phyloP scores from a whole-genome alignment of 2,888 invertebrate species.

The Hetaerina titia region DNA sequence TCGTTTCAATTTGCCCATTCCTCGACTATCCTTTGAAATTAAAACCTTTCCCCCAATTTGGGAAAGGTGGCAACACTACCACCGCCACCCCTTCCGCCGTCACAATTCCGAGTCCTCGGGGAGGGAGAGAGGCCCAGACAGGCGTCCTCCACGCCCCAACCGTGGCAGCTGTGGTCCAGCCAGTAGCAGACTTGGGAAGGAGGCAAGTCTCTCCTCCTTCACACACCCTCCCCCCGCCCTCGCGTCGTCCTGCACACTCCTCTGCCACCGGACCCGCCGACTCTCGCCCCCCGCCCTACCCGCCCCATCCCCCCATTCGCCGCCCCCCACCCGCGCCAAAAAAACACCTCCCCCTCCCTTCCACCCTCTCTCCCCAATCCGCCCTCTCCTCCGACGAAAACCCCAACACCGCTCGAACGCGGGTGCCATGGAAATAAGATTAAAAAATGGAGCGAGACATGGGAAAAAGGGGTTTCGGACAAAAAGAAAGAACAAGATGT shows the following conservation, averaged over 20 bases:
- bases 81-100: background rate
- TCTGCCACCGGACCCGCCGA: conserved; percentile 42
- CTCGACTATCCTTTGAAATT: too few relatives aligned
- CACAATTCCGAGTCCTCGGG: background rate
- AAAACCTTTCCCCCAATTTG: background rate
- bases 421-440: conserved; percentile 44
- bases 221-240: background rate
- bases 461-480: conserved; percentile 32
- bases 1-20: too few relatives aligned
- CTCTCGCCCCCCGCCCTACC: background rate
- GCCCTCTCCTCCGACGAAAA: background rate
- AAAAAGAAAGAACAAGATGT: conserved; percentile 37
- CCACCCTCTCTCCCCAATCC: background rate
- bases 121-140: conserved; percentile 20
- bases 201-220: background rate
- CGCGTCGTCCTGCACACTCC: conserved; percentile 9
- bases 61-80: conserved; percentile 57
- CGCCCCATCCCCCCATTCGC: background rate
- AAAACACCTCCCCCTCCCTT: background rate
- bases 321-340: background rate
- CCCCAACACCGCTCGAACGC: conserved; percentile 16
- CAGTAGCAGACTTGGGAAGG: conserved; percentile 53
- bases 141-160: conserved; percentile 45
- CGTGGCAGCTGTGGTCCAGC: conserved; percentile 66
- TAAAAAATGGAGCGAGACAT: background rate